Evolutionary conservation across 2,113 vertebrate genomes (phyloP).

Genomic region (Bufo gargarizans): DNA sequence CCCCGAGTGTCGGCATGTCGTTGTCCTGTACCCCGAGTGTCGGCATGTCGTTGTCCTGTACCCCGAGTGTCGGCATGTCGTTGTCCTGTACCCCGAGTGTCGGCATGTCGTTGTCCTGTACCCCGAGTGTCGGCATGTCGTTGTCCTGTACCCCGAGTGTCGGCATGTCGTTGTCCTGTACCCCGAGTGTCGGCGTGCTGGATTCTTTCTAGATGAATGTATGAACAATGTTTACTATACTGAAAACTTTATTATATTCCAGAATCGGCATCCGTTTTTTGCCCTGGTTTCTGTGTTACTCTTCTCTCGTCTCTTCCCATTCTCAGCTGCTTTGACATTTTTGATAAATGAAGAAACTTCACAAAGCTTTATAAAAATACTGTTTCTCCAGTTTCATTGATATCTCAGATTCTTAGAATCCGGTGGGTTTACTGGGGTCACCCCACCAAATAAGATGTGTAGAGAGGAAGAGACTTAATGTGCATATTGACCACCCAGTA

Average conservation of each 20-base stretch:
- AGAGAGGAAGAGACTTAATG: too few relatives aligned
- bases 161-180: too few relatives aligned
- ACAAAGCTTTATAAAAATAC: too few relatives aligned
- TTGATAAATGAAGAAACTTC: too few relatives aligned
- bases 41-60: background rate
- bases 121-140: background rate
- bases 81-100: too few relatives aligned
- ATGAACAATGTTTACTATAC: background rate
- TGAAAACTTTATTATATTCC: background rate
- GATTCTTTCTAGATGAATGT: background rate
- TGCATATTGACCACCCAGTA: background rate
- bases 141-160: too few relatives aligned
- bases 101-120: too few relatives aligned
- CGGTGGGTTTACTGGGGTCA: background rate
- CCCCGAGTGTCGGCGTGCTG: background rate
- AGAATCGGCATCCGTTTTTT: background rate
- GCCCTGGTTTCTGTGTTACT: background rate
- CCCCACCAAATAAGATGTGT: background rate
- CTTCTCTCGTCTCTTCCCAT: background rate
- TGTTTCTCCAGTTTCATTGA: too few relatives aligned
- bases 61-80: too few relatives aligned
- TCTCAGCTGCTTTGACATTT: background rate
- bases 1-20: too few relatives aligned
- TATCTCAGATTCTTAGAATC: too few relatives aligned
- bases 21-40: too few relatives aligned